Base-by-base conservation (phyloP, 92 coral and sea anemone genomes). In the Porites evermanni region DNA sequence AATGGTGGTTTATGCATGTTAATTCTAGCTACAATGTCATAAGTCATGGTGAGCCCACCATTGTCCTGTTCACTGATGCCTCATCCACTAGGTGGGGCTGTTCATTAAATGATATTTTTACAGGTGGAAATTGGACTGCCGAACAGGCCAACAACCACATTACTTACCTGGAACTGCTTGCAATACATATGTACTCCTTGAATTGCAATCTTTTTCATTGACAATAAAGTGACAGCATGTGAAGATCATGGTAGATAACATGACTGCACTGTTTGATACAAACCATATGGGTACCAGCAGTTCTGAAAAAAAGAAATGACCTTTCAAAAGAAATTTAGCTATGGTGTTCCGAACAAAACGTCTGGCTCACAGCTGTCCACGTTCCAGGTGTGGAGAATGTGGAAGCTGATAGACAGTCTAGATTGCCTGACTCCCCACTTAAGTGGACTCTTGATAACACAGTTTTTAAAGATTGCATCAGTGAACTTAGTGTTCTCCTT, bases 171-270 rank as follows among this genome's bases (percentile, higher is more conserved):
- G 87, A 89, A 54, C 51, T 80, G 16, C 44, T 56, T 20, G 87
- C 89, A 13, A 67, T 21, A 21, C 21, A 21, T 21, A 21, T 21
- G 21, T 81, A 7, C 70, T 71, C 61, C 21, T 21, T 21, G 66
- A 86, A 6, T 19, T 74, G 4, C 74, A 90, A 85, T 61, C 86
- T 53, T 84, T 84, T 52, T 70, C 53, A 52, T 52, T 66, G 47
- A 24, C 70, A 60, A 74, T 88, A 32, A 71, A 54, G 50, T 59
- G 68, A n/a, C 72, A 84, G 26, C 92, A 89, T 86, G 79, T 75
- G 26, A 89, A 89, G 82, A 79, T 90, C 23, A 16, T 89, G 81
- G 74, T 89, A 54, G 92, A 89, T 82, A 89, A 89, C 63, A 84
- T 21, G 21, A 21, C 21, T 21, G 21, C 21, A 21, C 21, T 21